phyloP scores from a whole-genome alignment of 2,888 invertebrate genomes.

The Cataglyphis altisquamis region DNA sequence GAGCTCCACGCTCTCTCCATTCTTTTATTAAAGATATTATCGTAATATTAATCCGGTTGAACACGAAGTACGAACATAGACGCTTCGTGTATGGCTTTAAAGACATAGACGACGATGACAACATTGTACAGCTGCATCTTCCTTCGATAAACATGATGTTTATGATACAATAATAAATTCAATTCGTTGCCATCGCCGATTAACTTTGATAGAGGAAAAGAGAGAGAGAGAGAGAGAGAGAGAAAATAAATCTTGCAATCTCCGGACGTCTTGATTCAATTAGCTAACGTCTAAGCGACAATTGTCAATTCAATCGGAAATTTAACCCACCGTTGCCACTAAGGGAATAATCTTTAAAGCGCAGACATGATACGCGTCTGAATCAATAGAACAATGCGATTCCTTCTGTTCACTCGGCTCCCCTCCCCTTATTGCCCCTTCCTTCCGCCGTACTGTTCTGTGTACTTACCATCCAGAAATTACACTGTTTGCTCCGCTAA shows the following conservation, averaged over 20 bases:
- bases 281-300: constrained; percentile 29
- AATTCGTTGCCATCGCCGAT: constrained; percentile 11
- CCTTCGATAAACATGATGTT: background rate
- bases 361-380: background rate
- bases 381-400: constrained; percentile 52
- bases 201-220: background rate
- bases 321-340: constrained; percentile 3
- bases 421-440: constrained; percentile 6
- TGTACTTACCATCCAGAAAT: constrained; percentile 76
- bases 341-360: constrained; percentile 48
- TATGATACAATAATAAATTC: constrained; percentile 33
- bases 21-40: constrained; percentile 30
- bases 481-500: constrained; percentile 84
- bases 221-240: background rate
- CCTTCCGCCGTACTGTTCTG: constrained; percentile 49
- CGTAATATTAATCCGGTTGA: constrained; percentile 29
- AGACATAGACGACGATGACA: constrained; percentile 21
- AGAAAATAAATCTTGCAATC: background rate
- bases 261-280: constrained; percentile 28
- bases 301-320: constrained; percentile 31
- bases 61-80: background rate
- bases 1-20: constrained; percentile 17
- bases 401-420: constrained; percentile 9
- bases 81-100: background rate
- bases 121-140: background rate